These are phyloP conservation scores for Archivesica marissinica DNA, from an alignment of 1,140 invertebrate genomes.

Conservation along the genomic window DNA sequence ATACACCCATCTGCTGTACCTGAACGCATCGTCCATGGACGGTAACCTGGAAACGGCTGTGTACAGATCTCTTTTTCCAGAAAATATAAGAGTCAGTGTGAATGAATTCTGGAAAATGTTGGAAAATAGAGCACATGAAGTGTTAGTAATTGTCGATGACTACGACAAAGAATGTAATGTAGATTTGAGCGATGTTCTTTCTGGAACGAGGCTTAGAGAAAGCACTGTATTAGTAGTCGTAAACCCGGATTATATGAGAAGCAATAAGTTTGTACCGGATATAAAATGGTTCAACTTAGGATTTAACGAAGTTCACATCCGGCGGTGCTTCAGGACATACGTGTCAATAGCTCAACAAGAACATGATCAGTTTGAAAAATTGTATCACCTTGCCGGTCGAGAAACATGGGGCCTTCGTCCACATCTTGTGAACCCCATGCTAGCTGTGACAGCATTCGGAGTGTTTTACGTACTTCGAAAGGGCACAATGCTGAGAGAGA, in stretches of 20 bases:
- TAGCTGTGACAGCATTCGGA: slow-evolving; percentile 59
- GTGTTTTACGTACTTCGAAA: slow-evolving; percentile 59
- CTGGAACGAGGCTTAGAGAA: slow-evolving; percentile 63
- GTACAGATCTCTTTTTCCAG: slow-evolving; percentile 62
- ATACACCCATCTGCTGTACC: slow-evolving; percentile 69
- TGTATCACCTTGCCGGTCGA: slow-evolving; percentile 64
- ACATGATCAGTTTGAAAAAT: slow-evolving; percentile 68
- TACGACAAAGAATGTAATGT: slow-evolving; percentile 66
- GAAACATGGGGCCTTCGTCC: slow-evolving; percentile 64
- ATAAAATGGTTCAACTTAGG: slow-evolving; percentile 73
- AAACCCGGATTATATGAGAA: slow-evolving; percentile 63
- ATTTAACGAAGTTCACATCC: slow-evolving; percentile 64
- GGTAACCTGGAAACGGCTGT: slow-evolving; percentile 66
- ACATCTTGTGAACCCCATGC: slow-evolving; percentile 65
- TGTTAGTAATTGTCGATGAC: slow-evolving; percentile 73
- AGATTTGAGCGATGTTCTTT: slow-evolving; percentile 66
- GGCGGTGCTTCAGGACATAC: slow-evolving; percentile 69
- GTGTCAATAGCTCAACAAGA: slow-evolving; percentile 65
- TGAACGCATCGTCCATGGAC: slow-evolving; percentile 65
- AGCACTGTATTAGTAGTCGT: slow-evolving; percentile 67
- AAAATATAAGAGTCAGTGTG: slow-evolving; percentile 65
- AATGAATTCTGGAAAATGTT: slow-evolving; percentile 73
- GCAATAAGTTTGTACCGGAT: slow-evolving; percentile 64
- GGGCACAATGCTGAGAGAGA: slow-evolving; percentile 51
- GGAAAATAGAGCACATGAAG: slow-evolving; percentile 67